Evolutionary conservation across 2,113 vertebrate genomes (phyloP).

Genomic region (Gambusia holbrooki): DNA sequence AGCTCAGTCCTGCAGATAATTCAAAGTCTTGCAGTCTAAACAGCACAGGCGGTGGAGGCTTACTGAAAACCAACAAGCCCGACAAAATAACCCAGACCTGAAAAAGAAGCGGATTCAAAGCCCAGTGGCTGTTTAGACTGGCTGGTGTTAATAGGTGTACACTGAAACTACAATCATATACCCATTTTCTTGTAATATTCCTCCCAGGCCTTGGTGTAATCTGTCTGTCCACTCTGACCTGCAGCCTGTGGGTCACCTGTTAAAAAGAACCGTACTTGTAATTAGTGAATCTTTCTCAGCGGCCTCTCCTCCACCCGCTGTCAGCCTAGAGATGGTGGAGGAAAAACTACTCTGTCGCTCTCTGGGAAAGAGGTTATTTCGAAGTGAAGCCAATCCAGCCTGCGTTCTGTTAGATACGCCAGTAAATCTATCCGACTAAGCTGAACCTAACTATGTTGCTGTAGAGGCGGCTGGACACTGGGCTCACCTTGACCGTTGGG

Average conservation of each 20-base stretch:
- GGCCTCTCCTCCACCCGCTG: slow-evolving; percentile 71
- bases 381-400: slow-evolving; percentile 39
- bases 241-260: slow-evolving; percentile 96
- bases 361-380: slow-evolving; percentile 45
- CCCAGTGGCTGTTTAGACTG: slow-evolving; percentile 74
- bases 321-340: slow-evolving; percentile 56
- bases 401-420: slow-evolving; percentile 28
- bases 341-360: slow-evolving; percentile 52
- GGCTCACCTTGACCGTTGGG: slow-evolving; percentile 94
- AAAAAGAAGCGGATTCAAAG: slow-evolving; percentile 47
- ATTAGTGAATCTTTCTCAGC: slow-evolving; percentile 76
- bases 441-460: slow-evolving; percentile 35
- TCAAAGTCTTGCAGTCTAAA: slow-evolving; percentile 73
- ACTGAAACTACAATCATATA: slow-evolving; percentile 82
- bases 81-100: slow-evolving; percentile 53
- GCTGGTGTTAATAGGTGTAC: slow-evolving; percentile 68
- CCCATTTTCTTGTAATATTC: slow-evolving; percentile 99
- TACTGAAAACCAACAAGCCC: slow-evolving; percentile 49
- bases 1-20: slow-evolving; percentile 63
- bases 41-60: slow-evolving; percentile 68
- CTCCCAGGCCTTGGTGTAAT: slow-evolving; percentile 99
- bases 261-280: slow-evolving; percentile 82
- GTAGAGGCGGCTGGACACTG: neutral
- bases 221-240: slow-evolving; percentile 97
- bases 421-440: slow-evolving; percentile 35